Evolutionary conservation across 2,888 invertebrate species (phyloP), one percentile per base, ranked within the genome.

Genomic region (Cantharis flavilabris): DNA sequence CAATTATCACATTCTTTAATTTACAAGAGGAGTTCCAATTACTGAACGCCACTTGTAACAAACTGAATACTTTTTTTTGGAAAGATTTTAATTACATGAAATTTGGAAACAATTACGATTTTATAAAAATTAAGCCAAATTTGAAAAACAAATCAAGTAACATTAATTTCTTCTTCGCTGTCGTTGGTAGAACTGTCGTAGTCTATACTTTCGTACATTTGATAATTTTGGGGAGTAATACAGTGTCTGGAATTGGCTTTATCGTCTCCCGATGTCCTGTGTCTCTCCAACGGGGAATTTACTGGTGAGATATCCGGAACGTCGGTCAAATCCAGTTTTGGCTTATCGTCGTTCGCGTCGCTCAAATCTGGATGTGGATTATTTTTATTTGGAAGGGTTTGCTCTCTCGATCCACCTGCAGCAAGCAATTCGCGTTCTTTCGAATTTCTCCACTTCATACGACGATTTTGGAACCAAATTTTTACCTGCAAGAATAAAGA

Each of bases 401-500:
- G 97, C 86, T 98, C 98, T 28, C 98, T 92, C 9, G 97, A 96
- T 2, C 98, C 98, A 0, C 98, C 98, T 18, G 94, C 94, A 0
- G 98, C 98, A 23, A 98, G 90, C 0, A 98, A 91, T 88, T 98
- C 98, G 33, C 98, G 91, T 88, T 98, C 98, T 89, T 98, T 98
- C 4, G 97, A 97, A 89, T 99, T 99, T 73, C 99, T 92, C 98
- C 98, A 98, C 89, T 97, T 99, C 98, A 99, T 99, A 74, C 98
- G 94, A 0, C 98, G 94, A 88, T 99, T 99, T 91, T 99, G 98
- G 89, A 99, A 99, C 95, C 95, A 95, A 79, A 95, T 95, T 88
- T 95, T 95, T 76, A 95, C 95, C 95, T 95, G 89, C 18, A 89
- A 89, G 30, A 65, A 70, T 28, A 71, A 28, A 69, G 0, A 64